Conservation (phyloP, 2,113 vertebrate species). For the Egretta garzetta region DNA sequence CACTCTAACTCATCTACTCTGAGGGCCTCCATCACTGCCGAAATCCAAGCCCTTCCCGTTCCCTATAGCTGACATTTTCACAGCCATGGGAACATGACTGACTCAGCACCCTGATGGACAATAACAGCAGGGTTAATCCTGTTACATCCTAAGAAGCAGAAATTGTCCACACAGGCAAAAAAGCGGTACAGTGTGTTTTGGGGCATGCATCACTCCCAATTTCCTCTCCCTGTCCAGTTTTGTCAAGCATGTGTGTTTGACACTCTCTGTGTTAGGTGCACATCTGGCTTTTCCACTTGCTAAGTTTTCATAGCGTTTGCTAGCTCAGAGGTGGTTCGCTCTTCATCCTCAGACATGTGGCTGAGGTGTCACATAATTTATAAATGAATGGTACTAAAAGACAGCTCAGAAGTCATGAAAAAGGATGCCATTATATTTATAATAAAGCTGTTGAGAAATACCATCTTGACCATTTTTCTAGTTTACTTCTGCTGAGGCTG, state of each 20-base stretch:
- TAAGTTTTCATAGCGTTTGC: not conserved
- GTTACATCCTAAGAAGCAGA: not conserved
- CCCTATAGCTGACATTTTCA: not conserved
- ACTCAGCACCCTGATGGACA: conserved; percentile 1
- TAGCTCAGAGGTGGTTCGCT: not conserved
- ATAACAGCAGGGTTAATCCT: conserved; percentile 29
- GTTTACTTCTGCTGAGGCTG: not conserved
- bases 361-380: not conserved
- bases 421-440: not conserved
- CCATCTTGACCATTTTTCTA: not conserved
- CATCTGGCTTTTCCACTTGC: not conserved
- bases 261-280: not conserved
- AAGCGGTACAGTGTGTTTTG: not conserved
- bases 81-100: not conserved
- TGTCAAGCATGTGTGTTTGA: not conserved
- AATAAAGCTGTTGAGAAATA: not conserved
- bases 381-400: not conserved
- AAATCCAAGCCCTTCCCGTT: not conserved
- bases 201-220: not conserved
- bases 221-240: not conserved
- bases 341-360: not conserved
- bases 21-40: not conserved
- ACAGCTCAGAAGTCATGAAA: not conserved
- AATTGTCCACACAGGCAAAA: not conserved
- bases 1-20: not conserved